These are phyloP conservation scores for Potorous gilbertii DNA, from an alignment of 2,797 vertebrate species.

Conservation along the genomic window DNA sequence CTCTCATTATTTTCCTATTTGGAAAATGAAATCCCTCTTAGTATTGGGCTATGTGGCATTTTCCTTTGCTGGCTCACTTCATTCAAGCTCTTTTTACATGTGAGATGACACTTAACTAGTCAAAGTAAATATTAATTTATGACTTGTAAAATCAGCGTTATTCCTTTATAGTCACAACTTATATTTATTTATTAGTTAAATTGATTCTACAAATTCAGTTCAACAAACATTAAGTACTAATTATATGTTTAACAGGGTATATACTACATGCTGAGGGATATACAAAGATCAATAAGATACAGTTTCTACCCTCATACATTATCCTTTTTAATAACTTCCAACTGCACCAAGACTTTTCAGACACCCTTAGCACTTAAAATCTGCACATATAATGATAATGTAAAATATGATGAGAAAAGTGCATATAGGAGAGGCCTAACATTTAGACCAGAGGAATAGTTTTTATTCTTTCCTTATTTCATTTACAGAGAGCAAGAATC, in stretches of 20 bases:
- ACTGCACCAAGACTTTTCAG: not conserved
- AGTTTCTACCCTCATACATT: not conserved
- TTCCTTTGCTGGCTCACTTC: not conserved
- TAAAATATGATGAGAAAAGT: not conserved
- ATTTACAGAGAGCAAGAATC: conserved; percentile 77
- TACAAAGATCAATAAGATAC: not conserved
- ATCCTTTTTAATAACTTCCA: not conserved
- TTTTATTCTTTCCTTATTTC: conserved; percentile 24
- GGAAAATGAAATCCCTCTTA: not conserved
- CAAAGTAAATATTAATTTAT: not conserved
- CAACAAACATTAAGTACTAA: not conserved
- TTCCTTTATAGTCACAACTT: not conserved
- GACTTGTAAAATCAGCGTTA: not conserved
- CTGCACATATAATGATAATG: not conserved
- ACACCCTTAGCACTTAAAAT: not conserved
- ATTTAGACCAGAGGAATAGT: not conserved
- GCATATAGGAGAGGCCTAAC: not conserved
- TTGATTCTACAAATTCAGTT: not conserved
- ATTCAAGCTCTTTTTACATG: not conserved
- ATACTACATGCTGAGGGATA: not conserved
- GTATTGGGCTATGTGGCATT: not conserved
- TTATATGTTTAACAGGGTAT: not conserved
- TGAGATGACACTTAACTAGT: not conserved
- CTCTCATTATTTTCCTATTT: not conserved
- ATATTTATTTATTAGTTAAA: not conserved